A percentile compares a stretch with the other conserved stretches of the same genome.
Evolutionary conservation across 2,888 invertebrate species (phyloP).

Genomic region (Catocala fraxini): DNA sequence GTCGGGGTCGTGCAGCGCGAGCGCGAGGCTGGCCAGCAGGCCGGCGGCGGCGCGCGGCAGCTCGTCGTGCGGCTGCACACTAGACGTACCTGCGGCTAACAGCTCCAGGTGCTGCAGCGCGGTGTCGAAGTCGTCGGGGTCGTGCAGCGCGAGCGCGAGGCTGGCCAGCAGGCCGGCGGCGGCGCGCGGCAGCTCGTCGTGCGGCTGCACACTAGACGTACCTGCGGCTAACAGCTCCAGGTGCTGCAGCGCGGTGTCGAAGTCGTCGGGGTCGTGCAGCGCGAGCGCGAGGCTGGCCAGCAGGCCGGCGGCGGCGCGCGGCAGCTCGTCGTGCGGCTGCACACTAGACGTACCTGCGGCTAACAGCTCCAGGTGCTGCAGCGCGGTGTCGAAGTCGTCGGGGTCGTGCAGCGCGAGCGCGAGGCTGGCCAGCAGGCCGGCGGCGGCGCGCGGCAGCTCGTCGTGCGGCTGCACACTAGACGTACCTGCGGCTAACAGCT

Average conservation of each 20-base stretch:
- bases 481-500: constrained; percentile 36
- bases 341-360: constrained; percentile 43
- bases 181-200: constrained; percentile 91
- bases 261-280: constrained; percentile 83
- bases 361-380: constrained; percentile 60
- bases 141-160: constrained; percentile 89
- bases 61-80: constrained; percentile 93
- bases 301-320: constrained; percentile 89
- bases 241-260: constrained; percentile 75
- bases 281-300: constrained; percentile 91
- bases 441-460: constrained; percentile 91
- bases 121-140: constrained; percentile 73
- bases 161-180: constrained; percentile 90
- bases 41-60: constrained; percentile 89
- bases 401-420: constrained; percentile 89
- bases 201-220: constrained; percentile 87
- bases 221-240: constrained; percentile 24
- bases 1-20: constrained; percentile 88
- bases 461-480: constrained; percentile 91
- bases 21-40: constrained; percentile 90
- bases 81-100: constrained; percentile 36
- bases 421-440: constrained; percentile 89
- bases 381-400: constrained; percentile 70
- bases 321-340: constrained; percentile 92
- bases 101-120: constrained; percentile 74